These are phyloP conservation scores for Crossocerus cetratus DNA, from an alignment of 2,888 invertebrate species.

Conservation along the genomic window DNA sequence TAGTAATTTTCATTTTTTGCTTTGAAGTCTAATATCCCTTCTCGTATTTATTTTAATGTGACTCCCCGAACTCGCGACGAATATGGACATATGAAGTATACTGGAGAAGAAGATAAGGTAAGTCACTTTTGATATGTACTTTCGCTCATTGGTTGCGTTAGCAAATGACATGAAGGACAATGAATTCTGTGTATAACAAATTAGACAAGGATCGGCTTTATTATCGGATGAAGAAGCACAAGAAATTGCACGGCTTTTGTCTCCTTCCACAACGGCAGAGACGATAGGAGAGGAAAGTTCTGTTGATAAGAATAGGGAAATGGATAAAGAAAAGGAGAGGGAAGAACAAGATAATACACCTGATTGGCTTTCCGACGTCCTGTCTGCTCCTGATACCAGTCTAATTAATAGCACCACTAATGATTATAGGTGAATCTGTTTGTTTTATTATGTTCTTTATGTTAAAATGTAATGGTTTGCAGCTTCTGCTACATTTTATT, in stretches of 20 bases:
- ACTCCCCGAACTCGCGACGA: conserved; percentile 24
- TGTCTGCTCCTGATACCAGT: conserved; percentile 79
- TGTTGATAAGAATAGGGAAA: conserved; percentile 78
- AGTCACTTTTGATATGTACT: conserved; percentile 73
- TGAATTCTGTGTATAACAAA: conserved; percentile 56
- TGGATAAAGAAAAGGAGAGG: conserved; percentile 76
- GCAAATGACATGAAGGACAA: conserved; percentile 21
- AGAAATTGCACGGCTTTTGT: conserved; percentile 90
- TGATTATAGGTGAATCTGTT: conserved; percentile 73
- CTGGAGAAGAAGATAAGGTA: conserved; percentile 92
- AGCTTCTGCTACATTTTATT: conserved; percentile 37
- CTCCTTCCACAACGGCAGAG: conserved; percentile 76
- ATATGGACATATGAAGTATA: conserved; percentile 80
- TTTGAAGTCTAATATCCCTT: conserved; percentile 51
- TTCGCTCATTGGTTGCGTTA: conserved; percentile 17
- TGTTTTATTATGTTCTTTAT: conserved; percentile 45
- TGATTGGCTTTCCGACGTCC: conserved; percentile 80
- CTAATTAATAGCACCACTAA: conserved; percentile 73
- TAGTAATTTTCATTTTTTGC: conserved; percentile 45
- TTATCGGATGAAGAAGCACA: conserved; percentile 94
- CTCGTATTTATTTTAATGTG: conserved; percentile 53
- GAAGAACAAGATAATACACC: conserved; percentile 75
- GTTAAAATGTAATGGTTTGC: conserved; percentile 49
- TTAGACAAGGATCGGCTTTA: conserved; percentile 86
- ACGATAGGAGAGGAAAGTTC: conserved; percentile 62